phyloP scores from a whole-genome alignment of 2,888 invertebrate species.

The Keiferia lycopersicella region DNA sequence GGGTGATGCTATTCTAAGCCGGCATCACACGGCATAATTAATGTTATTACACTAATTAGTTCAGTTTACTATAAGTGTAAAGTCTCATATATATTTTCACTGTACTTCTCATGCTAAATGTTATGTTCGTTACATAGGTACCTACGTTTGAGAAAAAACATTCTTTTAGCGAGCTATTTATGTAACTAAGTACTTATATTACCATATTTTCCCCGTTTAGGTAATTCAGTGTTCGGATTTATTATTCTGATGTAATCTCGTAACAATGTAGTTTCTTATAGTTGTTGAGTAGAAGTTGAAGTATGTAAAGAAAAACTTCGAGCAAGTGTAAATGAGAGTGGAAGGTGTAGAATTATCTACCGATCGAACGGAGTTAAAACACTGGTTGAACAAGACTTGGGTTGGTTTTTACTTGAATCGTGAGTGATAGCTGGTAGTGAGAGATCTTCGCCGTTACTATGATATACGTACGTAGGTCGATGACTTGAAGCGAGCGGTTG shows the following conservation, averaged over 20 bases:
- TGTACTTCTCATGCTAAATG: conserved; percentile 41
- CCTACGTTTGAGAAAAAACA: conserved; percentile 2
- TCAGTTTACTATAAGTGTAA: too few relatives aligned
- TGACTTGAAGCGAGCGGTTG: background rate
- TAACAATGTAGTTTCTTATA: background rate
- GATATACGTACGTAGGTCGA: background rate
- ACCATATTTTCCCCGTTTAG: conserved; percentile 12
- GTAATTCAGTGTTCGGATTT: background rate
- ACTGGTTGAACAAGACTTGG: background rate
- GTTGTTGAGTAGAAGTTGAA: background rate
- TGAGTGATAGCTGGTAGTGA: background rate
- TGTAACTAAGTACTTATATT: conserved; percentile 6
- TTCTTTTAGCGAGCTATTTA: conserved; percentile 5
- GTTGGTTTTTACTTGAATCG: background rate
- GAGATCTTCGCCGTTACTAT: background rate
- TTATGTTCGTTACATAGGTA: conserved; percentile 27
- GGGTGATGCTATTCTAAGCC: too few relatives aligned
- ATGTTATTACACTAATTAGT: too few relatives aligned
- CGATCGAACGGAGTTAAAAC: conserved; percentile 1
- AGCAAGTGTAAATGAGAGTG: background rate
- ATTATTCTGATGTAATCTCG: conserved; percentile 17
- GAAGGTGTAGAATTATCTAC: background rate
- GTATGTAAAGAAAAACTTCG: conserved; percentile 5
- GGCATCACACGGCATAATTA: too few relatives aligned
- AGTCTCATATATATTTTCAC: too few relatives aligned